A percentile compares a stretch with the other conserved stretches of the same genome.
Conservation (phyloP, 2,888 invertebrate genomes). For the Kuschelorhynchus macadamiae region DNA sequence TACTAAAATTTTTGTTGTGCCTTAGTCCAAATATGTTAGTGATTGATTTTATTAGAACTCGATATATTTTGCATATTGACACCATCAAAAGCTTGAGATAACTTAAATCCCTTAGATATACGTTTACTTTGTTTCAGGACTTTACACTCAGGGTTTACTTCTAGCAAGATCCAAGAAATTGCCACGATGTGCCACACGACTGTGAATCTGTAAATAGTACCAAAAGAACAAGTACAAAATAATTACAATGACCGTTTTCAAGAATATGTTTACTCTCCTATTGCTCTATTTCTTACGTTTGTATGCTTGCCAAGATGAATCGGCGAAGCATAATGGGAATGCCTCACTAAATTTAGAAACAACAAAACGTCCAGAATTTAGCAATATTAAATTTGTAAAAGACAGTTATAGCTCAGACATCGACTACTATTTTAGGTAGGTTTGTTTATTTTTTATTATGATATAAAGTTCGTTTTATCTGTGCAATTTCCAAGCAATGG, state of each 20-base stretch:
- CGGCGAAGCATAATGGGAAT: conserved; percentile 18
- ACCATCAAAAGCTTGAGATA: too few species aligned
- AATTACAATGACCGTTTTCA: conserved; percentile 31
- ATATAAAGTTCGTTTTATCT: too few species aligned
- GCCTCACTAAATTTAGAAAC: conserved; percentile 37
- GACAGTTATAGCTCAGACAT: conserved; percentile 53
- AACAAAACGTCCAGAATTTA: conserved; percentile 57
- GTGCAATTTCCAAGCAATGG: too few species aligned
- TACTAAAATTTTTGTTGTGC: too few species aligned
- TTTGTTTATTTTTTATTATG: too few species aligned
- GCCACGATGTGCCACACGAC: background rate
- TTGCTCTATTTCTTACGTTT: conserved; percentile 33
- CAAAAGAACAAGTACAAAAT: conserved; percentile 36
- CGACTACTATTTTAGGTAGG: conserved; percentile 52
- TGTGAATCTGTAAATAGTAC: conserved; percentile 34
- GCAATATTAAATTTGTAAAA: conserved; percentile 56
- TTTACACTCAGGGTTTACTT: too few species aligned
- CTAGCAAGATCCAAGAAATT: too few species aligned
- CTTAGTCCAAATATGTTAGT: too few species aligned
- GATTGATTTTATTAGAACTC: too few species aligned
- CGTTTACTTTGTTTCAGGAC: too few species aligned
- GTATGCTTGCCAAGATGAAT: conserved; percentile 25
- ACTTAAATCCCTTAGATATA: too few species aligned
- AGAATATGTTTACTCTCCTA: conserved; percentile 33
- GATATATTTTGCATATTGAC: too few species aligned